These are phyloP conservation scores for Dryomyza anilis DNA, from an alignment of 2,888 invertebrate genomes.

Conservation along the genomic window DNA sequence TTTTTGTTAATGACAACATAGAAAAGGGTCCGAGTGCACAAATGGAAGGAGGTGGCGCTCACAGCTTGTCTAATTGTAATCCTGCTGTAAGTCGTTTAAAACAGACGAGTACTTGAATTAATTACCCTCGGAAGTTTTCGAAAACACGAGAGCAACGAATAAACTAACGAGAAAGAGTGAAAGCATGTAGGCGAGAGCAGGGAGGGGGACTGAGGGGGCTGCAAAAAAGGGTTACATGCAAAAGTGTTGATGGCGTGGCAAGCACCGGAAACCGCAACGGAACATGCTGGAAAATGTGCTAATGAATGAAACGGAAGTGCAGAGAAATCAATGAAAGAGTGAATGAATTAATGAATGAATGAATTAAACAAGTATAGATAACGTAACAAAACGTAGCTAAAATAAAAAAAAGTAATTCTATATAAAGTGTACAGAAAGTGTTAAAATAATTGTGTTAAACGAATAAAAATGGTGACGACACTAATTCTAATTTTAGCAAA, in stretches of 20 bases:
- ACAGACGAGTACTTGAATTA: conserved; percentile 61
- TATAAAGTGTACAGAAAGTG: too few relatives aligned
- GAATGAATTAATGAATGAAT: not conserved
- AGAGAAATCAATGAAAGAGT: not conserved
- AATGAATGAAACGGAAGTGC: conserved; percentile 21
- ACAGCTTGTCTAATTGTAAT: conserved; percentile 61
- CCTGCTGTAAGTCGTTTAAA: conserved; percentile 62
- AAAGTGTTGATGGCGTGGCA: not conserved
- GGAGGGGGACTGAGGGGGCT: too few relatives aligned
- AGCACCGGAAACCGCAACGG: conserved; percentile 21
- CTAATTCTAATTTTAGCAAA: too few relatives aligned
- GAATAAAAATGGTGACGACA: too few relatives aligned
- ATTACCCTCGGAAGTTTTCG: conserved; percentile 52
- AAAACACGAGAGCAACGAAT: conserved; percentile 11
- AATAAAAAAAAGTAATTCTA: too few relatives aligned
- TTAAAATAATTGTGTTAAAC: too few relatives aligned
- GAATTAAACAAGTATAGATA: not conserved
- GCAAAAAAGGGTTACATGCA: not conserved
- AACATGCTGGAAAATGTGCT: conserved; percentile 12
- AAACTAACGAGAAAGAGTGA: too few relatives aligned
- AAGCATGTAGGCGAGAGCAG: too few relatives aligned
- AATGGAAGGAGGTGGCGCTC: conserved; percentile 33
- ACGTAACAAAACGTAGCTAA: not conserved
- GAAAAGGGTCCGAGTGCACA: not conserved
- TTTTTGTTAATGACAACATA: too few relatives aligned